Conservation (phyloP, 2,113 vertebrate species). For the Centropus bengalensis region DNA sequence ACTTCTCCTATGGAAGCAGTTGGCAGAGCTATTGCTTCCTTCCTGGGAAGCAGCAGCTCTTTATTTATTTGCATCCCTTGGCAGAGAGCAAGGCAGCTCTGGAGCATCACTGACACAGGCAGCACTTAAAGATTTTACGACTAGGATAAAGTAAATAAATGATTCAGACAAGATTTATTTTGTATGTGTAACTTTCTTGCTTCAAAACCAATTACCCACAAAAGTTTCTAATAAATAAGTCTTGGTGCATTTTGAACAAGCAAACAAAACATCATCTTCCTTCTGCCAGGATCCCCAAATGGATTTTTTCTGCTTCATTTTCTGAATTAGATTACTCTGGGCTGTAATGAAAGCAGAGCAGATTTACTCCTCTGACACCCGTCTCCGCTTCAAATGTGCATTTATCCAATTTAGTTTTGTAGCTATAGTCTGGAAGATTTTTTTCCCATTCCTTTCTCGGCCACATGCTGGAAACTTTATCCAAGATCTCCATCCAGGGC, state of each 20-base stretch:
- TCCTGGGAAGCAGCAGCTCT: background rate
- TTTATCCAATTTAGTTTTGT: background rate
- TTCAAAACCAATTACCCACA: background rate
- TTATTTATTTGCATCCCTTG: background rate
- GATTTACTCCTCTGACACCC: background rate
- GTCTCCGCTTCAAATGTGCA: rapidly evolving
- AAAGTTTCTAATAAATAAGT: background rate
- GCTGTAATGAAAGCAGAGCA: background rate
- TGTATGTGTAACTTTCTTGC: background rate
- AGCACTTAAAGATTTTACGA: background rate
- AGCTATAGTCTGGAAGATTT: background rate
- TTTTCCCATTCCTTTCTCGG: background rate
- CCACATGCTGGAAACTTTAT: rapidly evolving
- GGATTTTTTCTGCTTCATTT: background rate
- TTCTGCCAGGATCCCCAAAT: background rate
- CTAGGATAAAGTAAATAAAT: background rate
- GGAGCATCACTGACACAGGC: background rate
- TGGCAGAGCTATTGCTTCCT: background rate
- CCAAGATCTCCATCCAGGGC: background rate
- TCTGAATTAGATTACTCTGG: background rate
- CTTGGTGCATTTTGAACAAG: background rate
- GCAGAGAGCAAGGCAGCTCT: background rate
- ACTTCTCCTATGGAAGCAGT: background rate
- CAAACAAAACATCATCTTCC: background rate
- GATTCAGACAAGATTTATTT: background rate